Conservation (phyloP, 2,797 vertebrate species). For the Onychomys leucogaster region DNA sequence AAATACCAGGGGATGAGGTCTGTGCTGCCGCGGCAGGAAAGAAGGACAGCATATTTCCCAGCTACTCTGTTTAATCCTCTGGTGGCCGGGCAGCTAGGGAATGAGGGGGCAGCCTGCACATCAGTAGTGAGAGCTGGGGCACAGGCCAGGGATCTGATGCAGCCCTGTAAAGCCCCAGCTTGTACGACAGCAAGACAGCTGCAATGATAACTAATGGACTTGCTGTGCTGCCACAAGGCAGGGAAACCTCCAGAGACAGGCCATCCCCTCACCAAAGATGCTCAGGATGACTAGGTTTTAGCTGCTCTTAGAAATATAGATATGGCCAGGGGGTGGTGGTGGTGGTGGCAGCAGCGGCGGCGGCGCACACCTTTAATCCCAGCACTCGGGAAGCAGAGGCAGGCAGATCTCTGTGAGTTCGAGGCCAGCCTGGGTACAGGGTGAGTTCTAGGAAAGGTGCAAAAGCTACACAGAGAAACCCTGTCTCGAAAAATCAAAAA, state of each 20-base stretch:
- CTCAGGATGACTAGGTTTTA: slow-evolving; percentile 55
- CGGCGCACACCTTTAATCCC: neutral
- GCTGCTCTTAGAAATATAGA: neutral
- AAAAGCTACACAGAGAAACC: neutral
- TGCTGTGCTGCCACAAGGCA: neutral
- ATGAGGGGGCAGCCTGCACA: neutral
- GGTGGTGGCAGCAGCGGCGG: no score
- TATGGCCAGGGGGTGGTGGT: neutral
- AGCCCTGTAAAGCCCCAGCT: slow-evolving; percentile 51
- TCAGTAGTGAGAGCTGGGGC: slow-evolving; percentile 47
- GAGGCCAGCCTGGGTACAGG: neutral
- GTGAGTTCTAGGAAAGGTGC: neutral
- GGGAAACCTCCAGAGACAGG: slow-evolving; percentile 36
- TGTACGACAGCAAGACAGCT: slow-evolving; percentile 56
- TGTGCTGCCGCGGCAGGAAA: neutral
- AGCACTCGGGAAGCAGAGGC: neutral
- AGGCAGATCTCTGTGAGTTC: neutral
- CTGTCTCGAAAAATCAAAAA: neutral
- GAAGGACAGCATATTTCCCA: neutral
- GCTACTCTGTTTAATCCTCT: neutral
- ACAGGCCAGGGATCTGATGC: slow-evolving; percentile 38
- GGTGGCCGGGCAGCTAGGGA: rapidly evolving
- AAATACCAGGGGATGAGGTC: neutral
- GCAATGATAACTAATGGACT: neutral
- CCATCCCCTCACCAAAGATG: slow-evolving; percentile 48